Base-by-base conservation (phyloP, 2,797 vertebrate genomes). In the Sparidentex hasta region DNA sequence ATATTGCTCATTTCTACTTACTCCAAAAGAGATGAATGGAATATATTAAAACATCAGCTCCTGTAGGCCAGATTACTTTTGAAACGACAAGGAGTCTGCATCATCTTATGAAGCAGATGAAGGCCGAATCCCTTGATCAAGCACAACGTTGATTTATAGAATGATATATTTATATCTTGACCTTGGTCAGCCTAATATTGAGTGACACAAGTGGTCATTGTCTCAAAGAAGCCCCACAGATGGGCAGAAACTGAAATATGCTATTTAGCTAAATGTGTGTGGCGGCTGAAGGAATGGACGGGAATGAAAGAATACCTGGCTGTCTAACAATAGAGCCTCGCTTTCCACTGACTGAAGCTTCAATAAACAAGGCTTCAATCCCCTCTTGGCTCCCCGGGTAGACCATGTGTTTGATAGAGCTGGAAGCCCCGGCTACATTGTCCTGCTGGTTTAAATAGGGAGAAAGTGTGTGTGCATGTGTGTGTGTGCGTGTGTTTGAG, bases 371-470 rank as follows among this genome's bases (percentile, higher is more conserved):
- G 73, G 51, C 71, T 86, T 87, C 76, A 78, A 76, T 83, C 76
- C 85, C 75, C 80, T 51, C 11, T 50, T 74, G 86, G 88, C 81
- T 86, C 74, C 83, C 64, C 67, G 77, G 61, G 75, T 63, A 14
- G 81, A 85, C 71, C 71, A 72, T 84, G 82, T 87, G 82, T 84
- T 81, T 67, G 88, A 83, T 86, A 81, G 87, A 82, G 72, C 69
- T 90, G 78, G 84, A 88, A 80, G 78, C 84, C 80, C 43, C 11
- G 25, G 63, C 46, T 68, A 78, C 65, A 90, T 89, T 91, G 90
- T 92, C 86, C 78, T 76, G 25, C 73, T 79, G 70, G 63, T 90
- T 81, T 88, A 70, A 79, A 86, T 25, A 61, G 38, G 65, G 69
- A 55, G 54, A 56, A 41, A 6, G 57, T 61, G 51, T 69, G 25